These are phyloP conservation scores for Procambarus clarkii DNA, from an alignment of 1,140 invertebrate genomes.

Conservation along the genomic window DNA sequence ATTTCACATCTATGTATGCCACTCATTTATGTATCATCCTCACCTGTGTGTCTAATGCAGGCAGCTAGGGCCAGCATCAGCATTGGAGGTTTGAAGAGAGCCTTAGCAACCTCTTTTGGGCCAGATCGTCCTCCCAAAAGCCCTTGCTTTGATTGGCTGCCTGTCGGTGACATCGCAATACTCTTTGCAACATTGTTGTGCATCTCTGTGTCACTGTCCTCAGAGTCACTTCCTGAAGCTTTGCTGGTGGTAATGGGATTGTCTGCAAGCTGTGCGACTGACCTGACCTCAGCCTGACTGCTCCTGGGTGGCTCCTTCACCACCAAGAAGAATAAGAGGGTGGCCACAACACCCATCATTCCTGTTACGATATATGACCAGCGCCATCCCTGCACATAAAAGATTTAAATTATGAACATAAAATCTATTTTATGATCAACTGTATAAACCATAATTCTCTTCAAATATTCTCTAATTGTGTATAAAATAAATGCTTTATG, in stretches of 20 bases:
- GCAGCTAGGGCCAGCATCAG: conserved; percentile 89
- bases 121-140: neutral
- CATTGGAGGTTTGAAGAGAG: conserved; percentile 85
- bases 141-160: neutral
- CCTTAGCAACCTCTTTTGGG: conserved; percentile 74
- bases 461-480: too few species aligned
- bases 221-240: too few species aligned
- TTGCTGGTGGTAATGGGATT: conserved; percentile 61
- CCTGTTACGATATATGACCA: conserved; percentile 90
- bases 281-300: neutral
- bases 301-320: conserved; percentile 80
- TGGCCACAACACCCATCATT: conserved; percentile 83
- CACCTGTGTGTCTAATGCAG: conserved; percentile 92
- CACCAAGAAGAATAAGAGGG: conserved; percentile 84
- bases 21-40: conserved; percentile 61
- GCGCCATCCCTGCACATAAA: conserved; percentile 85
- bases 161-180: neutral
- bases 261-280: neutral
- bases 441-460: too few species aligned
- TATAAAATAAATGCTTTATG: too few species aligned
- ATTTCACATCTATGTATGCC: too few species aligned
- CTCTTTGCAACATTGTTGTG: neutral
- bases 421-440: too few species aligned
- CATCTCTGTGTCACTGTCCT: conserved; percentile 30
- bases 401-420: too few species aligned